Evolutionary conservation across 2,797 vertebrate genomes (phyloP).

Genomic region (Argentina silus): DNA sequence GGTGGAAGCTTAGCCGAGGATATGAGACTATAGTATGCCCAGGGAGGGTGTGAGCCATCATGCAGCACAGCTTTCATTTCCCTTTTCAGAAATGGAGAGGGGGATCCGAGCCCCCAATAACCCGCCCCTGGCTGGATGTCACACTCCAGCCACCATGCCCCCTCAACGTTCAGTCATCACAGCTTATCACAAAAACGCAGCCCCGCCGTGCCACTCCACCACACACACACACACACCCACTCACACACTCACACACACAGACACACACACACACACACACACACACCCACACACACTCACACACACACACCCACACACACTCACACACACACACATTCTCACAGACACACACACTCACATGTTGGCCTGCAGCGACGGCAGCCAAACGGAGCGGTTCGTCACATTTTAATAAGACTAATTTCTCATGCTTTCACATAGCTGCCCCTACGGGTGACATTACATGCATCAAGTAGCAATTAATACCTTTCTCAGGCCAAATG

Average conservation of each 20-base stretch:
- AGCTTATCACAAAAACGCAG: slow-evolving; percentile 70
- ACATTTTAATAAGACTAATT: slow-evolving; percentile 52
- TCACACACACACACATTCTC: not conserved
- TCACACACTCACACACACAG: slow-evolving; percentile 18
- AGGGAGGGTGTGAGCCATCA: slow-evolving; percentile 44
- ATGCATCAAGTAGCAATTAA: slow-evolving; percentile 53
- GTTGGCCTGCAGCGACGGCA: slow-evolving; percentile 23
- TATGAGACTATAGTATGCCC: slow-evolving; percentile 9
- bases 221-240: slow-evolving; percentile 27
- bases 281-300: not conserved
- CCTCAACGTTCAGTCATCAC: slow-evolving; percentile 60
- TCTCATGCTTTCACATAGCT: slow-evolving; percentile 32
- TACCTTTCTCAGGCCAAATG: slow-evolving; percentile 25
- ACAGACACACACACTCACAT: not conserved
- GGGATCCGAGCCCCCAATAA: not conserved
- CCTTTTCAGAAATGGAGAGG: slow-evolving; percentile 64
- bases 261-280: slow-evolving; percentile 14
- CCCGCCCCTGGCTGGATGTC: slow-evolving; percentile 60
- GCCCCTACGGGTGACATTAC: slow-evolving; percentile 28
- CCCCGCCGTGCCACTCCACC: slow-evolving; percentile 53
- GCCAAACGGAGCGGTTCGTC: slow-evolving; percentile 31
- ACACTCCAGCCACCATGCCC: slow-evolving; percentile 49
- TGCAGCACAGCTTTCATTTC: slow-evolving; percentile 57
- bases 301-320: not conserved
- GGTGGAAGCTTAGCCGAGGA: not conserved